Evolutionary conservation across 2,797 vertebrate species (phyloP), one percentile per base, ranked within the genome.

Genomic region (Melanotaenia trifasciata): DNA sequence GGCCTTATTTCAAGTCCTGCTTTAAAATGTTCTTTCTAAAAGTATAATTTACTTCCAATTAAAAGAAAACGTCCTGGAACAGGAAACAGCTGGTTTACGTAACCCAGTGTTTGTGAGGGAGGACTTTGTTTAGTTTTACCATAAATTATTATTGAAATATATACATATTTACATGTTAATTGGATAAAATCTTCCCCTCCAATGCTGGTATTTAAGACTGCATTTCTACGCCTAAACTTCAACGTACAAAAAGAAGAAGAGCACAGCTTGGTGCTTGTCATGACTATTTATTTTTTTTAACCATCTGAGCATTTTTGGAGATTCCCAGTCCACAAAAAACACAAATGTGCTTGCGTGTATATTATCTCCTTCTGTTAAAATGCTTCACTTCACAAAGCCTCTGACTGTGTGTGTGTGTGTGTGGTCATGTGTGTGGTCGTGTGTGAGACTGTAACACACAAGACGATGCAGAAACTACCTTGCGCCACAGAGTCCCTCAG

Each of bases 41-140:
- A 53, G 58, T 50, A 57, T 70, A 28, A 75, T 84, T 79, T 81
- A 78, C 70, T 62, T 70, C 82, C 82, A 78, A 82, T 83, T 81
- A 80, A 76, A 57, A 64, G 72, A 75, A 77, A 86, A 85, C 51
- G 30, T 80, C 70, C 77, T 30, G 51, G 16, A 75, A 78, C 70
- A 77, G 28, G n/a, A 58, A 81, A 64, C 83, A 84, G 79, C 86
- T 82, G 76, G 78, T 64, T 81, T 86, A 54, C 58, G 53, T 78
- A 81, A 82, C 61, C 40, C 5, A 20, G n/a, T 65, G 63, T 71
- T 70, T 78, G 33, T 43, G 45, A 70, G 26, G 58, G 36, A 36
- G 78, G 33, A 65, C 61, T 70, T 62, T 36, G 18, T 81, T 72
- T 62, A 62, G 30, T 54, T 72, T 67, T 53, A 70, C 54, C 61